A percentile compares a stretch with the other conserved stretches of the same genome.
These are phyloP conservation scores for Unio pictorum DNA, from an alignment of 2,888 invertebrate genomes.

Conservation along the genomic window DNA sequence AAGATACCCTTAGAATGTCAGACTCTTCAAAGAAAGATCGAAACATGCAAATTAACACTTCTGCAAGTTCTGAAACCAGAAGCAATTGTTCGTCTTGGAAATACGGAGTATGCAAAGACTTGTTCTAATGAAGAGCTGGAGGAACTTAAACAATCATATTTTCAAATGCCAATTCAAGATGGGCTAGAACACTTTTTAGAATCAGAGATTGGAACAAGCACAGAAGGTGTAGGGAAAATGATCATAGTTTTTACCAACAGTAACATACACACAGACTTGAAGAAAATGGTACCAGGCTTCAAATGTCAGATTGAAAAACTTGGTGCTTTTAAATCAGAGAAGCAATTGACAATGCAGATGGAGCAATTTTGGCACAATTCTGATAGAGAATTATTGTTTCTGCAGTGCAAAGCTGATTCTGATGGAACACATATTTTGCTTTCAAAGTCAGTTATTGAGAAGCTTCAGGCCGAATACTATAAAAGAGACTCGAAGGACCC, in stretches of 20 bases:
- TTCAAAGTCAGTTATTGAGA: constrained; percentile 33
- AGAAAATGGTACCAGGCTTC: background rate
- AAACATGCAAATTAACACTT: constrained; percentile 17
- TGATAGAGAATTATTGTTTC: constrained; percentile 17
- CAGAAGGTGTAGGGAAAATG: constrained; percentile 3
- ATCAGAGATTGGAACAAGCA: too few relatives aligned
- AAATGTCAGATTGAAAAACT: constrained; percentile 32
- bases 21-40: constrained; percentile 1
- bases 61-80: constrained; percentile 38
- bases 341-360: constrained; percentile 27
- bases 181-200: constrained; percentile 26
- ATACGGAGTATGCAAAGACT: constrained; percentile 2
- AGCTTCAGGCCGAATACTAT: constrained; percentile 10
- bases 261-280: constrained; percentile 27
- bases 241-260: constrained; percentile 40
- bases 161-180: constrained; percentile 34
- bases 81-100: constrained; percentile 20
- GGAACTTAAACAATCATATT: constrained; percentile 15
- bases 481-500: background rate
- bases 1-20: background rate
- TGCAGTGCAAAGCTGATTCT: constrained; percentile 37
- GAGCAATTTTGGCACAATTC: constrained; percentile 31
- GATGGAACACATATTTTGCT: constrained; percentile 39
- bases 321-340: constrained; percentile 48
- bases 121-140: background rate